Base-by-base conservation (phyloP, 2,888 invertebrate genomes). In the Stenodema calcarata region DNA sequence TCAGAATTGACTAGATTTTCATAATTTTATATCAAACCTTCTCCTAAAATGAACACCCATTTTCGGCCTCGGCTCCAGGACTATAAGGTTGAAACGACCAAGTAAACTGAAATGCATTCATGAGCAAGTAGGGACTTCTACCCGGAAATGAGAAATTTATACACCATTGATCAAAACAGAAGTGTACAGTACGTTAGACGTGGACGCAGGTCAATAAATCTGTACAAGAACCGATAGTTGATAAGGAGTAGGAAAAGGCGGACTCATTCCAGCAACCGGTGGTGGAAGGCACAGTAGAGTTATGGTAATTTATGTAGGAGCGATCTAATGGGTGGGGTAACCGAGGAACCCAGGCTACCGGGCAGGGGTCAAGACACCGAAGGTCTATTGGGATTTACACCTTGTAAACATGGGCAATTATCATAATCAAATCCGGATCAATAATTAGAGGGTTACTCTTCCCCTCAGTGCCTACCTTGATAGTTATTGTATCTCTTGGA, bases 391-490 rank as follows among this genome's bases (percentile, higher is more conserved):
- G 84, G 87, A 87, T 87, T 87, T 87, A 87, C 87, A 87, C 87
- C 87, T 87, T 87, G 87, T 87, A 87, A 87, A 87, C 87, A 87
- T 87, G 50, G 27, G 78, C 87, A 84, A 87, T 87, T 87, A 87
- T 44, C 84, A 82, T 82, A 82, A 82, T 82, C 69, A 69, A 62
- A 82, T 82, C 82, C 69, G 62, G 47, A 82, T 69, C 30, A 62
- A 82, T 82, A 82, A 82, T 82, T 82, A 42, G 30, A 18, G 47
- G 41, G 78, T 73, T 42, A 2, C 78, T 23, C 62, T 62, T 11
- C 62, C 62, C 62, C n/a, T 23, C 23, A n/a, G 23, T 62, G 62
- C 7, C 62, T 23, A 18, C n/a, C 23, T 62, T 23, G 62, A 62
- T 62, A 62, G 62, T 62, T 62, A 62, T 62, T 62, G 9, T 62